These are phyloP conservation scores for Selene dorsalis DNA, from an alignment of 2,797 vertebrate species.

Conservation along the genomic window DNA sequence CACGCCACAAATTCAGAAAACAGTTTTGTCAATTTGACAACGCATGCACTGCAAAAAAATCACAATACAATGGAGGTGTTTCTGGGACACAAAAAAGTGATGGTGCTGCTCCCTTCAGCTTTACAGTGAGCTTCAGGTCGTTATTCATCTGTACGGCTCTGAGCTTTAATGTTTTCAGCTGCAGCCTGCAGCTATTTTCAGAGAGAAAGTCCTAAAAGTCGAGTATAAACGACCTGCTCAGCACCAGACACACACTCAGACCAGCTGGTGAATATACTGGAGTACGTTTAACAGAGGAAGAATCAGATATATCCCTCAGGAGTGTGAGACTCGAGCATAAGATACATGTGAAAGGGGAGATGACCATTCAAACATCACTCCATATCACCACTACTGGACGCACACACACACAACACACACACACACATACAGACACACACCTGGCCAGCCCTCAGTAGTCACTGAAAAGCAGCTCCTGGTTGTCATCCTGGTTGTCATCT, in stretches of 20 bases:
- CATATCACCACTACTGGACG: background rate
- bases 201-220: background rate
- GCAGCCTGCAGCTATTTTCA: too few species aligned
- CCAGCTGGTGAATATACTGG: background rate
- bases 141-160: background rate
- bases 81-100: too few species aligned
- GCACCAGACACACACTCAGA: background rate
- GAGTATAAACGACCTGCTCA: background rate
- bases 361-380: background rate
- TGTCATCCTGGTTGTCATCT: conserved; percentile 56
- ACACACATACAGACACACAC: conserved; percentile 19
- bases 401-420: background rate
- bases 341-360: background rate
- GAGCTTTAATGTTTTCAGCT: background rate
- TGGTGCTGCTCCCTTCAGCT: too few species aligned
- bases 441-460: conserved; percentile 22
- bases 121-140: background rate
- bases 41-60: too few species aligned
- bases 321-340: background rate
- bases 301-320: background rate
- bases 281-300: background rate
- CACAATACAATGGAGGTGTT: too few species aligned
- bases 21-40: too few species aligned
- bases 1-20: too few species aligned
- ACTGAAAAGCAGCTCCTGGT: conserved; percentile 40